Evolutionary conservation across 1,140 invertebrate genomes (phyloP).

Genomic region (Pristionchus pacificus): DNA sequence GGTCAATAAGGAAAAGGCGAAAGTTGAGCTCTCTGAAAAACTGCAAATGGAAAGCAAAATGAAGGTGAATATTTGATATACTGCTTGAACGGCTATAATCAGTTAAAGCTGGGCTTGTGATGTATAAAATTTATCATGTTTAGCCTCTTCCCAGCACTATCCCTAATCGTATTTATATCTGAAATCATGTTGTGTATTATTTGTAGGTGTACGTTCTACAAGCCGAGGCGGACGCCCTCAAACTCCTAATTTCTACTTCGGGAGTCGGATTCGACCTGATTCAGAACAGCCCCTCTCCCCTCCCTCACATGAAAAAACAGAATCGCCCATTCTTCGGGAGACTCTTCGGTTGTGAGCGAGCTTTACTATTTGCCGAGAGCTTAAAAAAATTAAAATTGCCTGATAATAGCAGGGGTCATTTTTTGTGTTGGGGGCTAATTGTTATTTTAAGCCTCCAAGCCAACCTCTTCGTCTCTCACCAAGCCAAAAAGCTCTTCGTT

Average conservation of each 20-base stretch:
- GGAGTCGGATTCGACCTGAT: slow-evolving; percentile 27
- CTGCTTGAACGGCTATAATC: too few relatives aligned
- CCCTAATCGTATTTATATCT: background rate
- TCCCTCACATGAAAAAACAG: too few relatives aligned
- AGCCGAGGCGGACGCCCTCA: slow-evolving; percentile 76
- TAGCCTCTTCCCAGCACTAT: too few relatives aligned
- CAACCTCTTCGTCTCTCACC: slow-evolving; percentile 30
- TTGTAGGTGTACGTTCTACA: slow-evolving; percentile 70
- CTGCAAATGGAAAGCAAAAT: slow-evolving; percentile 71
- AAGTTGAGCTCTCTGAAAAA: slow-evolving; percentile 71
- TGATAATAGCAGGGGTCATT: slow-evolving; percentile 70
- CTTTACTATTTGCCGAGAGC: too few relatives aligned
- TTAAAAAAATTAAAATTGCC: slow-evolving; percentile 18
- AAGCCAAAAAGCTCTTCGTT: background rate
- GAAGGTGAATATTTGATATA: too few relatives aligned
- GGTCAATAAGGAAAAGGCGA: slow-evolving; percentile 75
- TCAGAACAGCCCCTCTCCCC: slow-evolving; percentile 23
- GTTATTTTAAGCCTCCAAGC: slow-evolving; percentile 59
- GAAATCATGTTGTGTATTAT: slow-evolving; percentile 4
- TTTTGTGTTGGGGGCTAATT: slow-evolving; percentile 65
- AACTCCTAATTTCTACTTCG: slow-evolving; percentile 73
- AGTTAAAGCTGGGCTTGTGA: too few relatives aligned
- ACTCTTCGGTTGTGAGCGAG: too few relatives aligned
- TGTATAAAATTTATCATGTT: too few relatives aligned
- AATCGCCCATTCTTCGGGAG: too few relatives aligned